Base-by-base conservation (phyloP, 2,888 invertebrate species). In the Coelogynopora nodosa region DNA sequence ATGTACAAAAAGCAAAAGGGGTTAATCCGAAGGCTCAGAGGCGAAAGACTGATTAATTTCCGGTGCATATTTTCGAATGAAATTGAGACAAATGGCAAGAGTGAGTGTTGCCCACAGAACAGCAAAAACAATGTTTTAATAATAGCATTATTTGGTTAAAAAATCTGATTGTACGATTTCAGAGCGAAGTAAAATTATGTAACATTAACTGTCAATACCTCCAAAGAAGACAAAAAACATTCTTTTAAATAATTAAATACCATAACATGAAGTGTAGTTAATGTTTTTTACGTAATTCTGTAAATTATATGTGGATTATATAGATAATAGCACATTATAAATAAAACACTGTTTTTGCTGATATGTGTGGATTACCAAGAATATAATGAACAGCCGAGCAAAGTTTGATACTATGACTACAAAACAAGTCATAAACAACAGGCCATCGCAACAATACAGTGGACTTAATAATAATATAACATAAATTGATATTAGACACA, bases 61-160 rank as follows among this genome's bases (percentile, higher is more conserved):
- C 74, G 74, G 74, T 74, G 74, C 74, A 74, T 74, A 74, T 74
- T 23, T 74, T 74, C 74, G 74, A 74, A 74, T 74, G 23, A 74
- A 74, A 74, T 74, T 74, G 74, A 74, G 74, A 74, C 74, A 74
- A 49, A 74, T 74, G 74, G 74, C 74, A 74, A 74, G 74, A 74
- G 74, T 74, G 74, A 23, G 23, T 74, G 74, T 74, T 26, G 5
- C 27, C 27, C 23, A 13, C 23, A 5, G 2, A 74, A 74, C 5
- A 74, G 74, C 74, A 74, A 74, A 74, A 49, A 18, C 49, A 49
- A 10, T 49, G 5, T 49, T 5, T 49, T 5, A 10, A 5, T 18
- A 49, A 49, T 10, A 49, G 5, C 5, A 49, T 49, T 49, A 49
- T 49, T 49, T 49, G 5, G 18, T 49, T 5, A 10, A 49, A 5